Evolutionary conservation across 2,797 vertebrate species (phyloP).

Genomic region (Lophius americanus): DNA sequence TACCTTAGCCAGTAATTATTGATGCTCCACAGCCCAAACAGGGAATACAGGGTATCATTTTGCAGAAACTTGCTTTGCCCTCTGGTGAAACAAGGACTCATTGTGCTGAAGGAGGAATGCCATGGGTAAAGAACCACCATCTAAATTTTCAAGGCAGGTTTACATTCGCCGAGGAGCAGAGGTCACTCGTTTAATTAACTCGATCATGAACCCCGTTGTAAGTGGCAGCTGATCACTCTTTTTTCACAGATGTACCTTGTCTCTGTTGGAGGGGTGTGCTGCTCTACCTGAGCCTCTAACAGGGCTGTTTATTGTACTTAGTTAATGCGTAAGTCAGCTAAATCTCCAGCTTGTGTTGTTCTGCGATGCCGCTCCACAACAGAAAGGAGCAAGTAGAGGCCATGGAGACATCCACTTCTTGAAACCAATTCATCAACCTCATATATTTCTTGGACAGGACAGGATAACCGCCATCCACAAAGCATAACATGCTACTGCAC

Average conservation of each 20-base stretch:
- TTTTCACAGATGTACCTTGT: constrained; percentile 15
- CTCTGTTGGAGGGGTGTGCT: too few relatives aligned
- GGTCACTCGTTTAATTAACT: constrained; percentile 55
- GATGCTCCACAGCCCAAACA: constrained; percentile 21
- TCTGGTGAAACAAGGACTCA: constrained; percentile 50
- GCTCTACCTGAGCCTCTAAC: constrained; percentile 23
- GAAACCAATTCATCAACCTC: constrained; percentile 60
- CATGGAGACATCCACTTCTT: constrained; percentile 54
- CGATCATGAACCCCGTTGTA: constrained; percentile 54
- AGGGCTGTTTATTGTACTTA: constrained; percentile 49
- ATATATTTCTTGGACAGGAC: constrained; percentile 74
- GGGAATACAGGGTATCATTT: constrained; percentile 21
- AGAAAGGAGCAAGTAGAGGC: constrained; percentile 25
- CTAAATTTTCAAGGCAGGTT: constrained; percentile 42
- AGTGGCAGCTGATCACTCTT: constrained; percentile 56
- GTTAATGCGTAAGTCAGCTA: constrained; percentile 34
- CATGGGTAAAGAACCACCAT: constrained; percentile 40
- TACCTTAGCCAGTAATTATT: constrained; percentile 29
- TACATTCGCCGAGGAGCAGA: constrained; percentile 28
- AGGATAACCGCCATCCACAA: constrained; percentile 70
- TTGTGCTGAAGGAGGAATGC: constrained; percentile 53
- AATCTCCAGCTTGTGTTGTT: constrained; percentile 49
- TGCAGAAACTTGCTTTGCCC: constrained; percentile 26
- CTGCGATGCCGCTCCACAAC: constrained; percentile 16
- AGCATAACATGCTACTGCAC: constrained; percentile 76